Conservation (phyloP, 92 coral and sea anemone species). For the Palythoa caribaeorum region DNA sequence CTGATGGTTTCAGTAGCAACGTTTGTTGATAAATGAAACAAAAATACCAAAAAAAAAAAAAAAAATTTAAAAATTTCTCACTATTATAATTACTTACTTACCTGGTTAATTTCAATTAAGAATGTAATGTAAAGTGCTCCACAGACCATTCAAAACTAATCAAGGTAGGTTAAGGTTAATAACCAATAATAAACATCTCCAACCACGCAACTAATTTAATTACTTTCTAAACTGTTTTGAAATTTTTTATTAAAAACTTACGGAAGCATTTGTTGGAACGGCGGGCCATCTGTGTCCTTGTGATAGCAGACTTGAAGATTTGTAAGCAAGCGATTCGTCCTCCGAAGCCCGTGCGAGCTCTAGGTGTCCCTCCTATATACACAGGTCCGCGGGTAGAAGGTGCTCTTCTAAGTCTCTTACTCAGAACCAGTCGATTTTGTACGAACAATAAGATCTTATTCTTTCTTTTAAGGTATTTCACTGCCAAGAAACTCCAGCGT, state of each 20-base stretch:
- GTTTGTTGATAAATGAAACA: no score
- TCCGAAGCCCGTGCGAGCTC: constrained; percentile 28
- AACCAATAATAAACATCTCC: background rate
- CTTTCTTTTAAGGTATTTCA: constrained; percentile 61
- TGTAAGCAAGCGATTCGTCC: constrained; percentile 40
- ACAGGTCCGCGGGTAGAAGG: constrained; percentile 27
- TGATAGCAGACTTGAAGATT: constrained; percentile 12
- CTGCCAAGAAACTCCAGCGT: constrained; percentile 73
- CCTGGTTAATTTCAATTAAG: no score
- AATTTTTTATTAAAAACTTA: background rate
- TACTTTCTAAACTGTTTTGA: background rate
- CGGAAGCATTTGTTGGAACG: constrained; percentile 38
- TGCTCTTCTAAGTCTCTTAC: background rate
- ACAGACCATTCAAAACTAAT: background rate
- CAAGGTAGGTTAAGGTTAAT: background rate
- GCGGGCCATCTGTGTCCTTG: constrained; percentile 21
- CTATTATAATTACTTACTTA: background rate
- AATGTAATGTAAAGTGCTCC: no score
- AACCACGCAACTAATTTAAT: background rate
- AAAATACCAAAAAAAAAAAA: no score
- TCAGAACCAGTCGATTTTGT: constrained; percentile 6
- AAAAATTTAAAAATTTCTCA: no score
- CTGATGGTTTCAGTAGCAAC: no score
- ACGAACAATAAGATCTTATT: constrained; percentile 71
- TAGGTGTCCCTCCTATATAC: constrained; percentile 28